Evolutionary conservation across 2,888 invertebrate genomes (phyloP), one percentile per base, ranked within the genome.

Genomic region (Atherix ibis): DNA sequence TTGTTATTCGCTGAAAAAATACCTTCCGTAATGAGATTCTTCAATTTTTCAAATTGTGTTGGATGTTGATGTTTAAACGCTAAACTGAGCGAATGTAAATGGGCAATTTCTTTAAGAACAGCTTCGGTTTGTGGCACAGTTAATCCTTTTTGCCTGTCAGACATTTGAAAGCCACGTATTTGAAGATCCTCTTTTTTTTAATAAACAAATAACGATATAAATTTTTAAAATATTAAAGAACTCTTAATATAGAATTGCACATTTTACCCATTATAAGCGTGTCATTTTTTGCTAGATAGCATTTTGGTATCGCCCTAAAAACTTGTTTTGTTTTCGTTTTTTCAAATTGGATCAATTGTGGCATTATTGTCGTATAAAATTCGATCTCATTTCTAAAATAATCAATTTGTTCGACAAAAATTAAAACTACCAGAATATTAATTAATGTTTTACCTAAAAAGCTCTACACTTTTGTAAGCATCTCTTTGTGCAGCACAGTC

Each of bases 351-450:
- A 64, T 49, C 17, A 79, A 48, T n/a, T 70, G 67, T 5, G 79
- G 77, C 67, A 78, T 71, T 10, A 77, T 75, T 44, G 68, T 67
- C 19, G 68, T 78, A 49, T 79, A 79, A 49, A 79, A 79, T 6
- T 72, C 72, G 1, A 77, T 73, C 54, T 79, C 79, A 45, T 79
- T 79, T 47, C 64, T 60, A 37, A 3, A 44, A 42, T 16, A 27
- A 22, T 26, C 24, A n/a, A n/a, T n/a, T n/a, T n/a, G n/a, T n/a
- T n/a, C n/a, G n/a, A n/a, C n/a, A n/a, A n/a, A n/a, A n/a, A n/a
- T n/a, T n/a, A n/a, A n/a, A n/a, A n/a, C n/a, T n/a, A n/a, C n/a
- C n/a, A n/a, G n/a, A n/a, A n/a, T n/a, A n/a, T n/a, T n/a, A n/a
- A n/a, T n/a, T n/a, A n/a, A n/a, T n/a, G n/a, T n/a, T 9, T 46